Base-by-base conservation (phyloP, 2,888 invertebrate genomes). In the Gastracanthus pulcherrimus region DNA sequence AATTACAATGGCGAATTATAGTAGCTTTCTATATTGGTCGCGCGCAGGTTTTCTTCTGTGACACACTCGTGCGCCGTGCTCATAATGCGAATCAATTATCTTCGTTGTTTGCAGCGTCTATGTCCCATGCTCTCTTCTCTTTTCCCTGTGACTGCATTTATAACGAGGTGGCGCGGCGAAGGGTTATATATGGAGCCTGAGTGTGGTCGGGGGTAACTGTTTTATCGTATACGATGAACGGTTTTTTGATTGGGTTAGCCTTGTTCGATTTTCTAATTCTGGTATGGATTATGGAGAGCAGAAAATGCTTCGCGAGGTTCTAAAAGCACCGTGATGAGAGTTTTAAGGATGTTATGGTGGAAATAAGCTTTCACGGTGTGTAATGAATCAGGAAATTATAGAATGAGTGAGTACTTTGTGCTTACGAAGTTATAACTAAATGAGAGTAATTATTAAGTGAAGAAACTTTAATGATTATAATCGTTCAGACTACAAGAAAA, bases 81-180 rank as follows among this genome's bases (percentile, higher is more conserved):
- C n/a, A n/a, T 74, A 74, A 74, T 74, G 48, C 34, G 48, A 74
- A 74, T 74, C 74, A 74, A 74, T 74, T 74, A 74, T 74, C 74
- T 74, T 74, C 31, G 62, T 64, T 74, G 62, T 74, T 64, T 74
- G 26, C 41, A 19, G 48, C 48, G 48, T n/a, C 55, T 55, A 11
- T 4, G 3, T 2, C 55, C 26, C 55, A 23, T 26, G 48, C 3
- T 55, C 45, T 3, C 45, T 38, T 36, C 62, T n/a, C 62, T 11
- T 55, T 55, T 45, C 6, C 34, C 72, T 9, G 6, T 38, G 48
- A 34, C 23, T 74, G 41, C 62, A 38, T 74, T 74, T 62, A 74
- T 74, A 62, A 74, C 72, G 31, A 74, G 70, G 31, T 45, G 23
- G 1, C n/a, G 48, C 38, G 16, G 34, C 60, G 60, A 31, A 5